Conservation (phyloP, 2,113 vertebrate genomes). For the Martes martes region DNA sequence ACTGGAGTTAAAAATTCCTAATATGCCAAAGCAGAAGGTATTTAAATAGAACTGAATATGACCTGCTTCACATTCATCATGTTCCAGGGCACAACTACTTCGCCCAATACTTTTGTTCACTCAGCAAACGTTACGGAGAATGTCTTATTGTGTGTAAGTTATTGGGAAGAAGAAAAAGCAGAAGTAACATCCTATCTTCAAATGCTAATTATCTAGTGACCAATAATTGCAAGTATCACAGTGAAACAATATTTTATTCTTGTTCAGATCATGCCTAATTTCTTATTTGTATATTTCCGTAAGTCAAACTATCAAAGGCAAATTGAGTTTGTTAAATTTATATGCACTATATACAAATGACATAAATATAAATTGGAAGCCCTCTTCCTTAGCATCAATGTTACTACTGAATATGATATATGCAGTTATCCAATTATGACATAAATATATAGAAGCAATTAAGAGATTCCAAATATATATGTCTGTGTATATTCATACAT, state of each 20-base stretch:
- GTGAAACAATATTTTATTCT: neutral
- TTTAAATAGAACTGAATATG: neutral
- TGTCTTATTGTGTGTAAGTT: neutral
- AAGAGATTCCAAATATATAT: neutral
- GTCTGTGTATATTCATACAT: too few species aligned
- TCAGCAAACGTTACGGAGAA: neutral
- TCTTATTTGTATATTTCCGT: neutral
- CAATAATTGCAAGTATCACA: neutral
- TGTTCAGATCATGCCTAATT: neutral
- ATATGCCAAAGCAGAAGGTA: neutral
- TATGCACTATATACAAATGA: neutral
- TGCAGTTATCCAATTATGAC: neutral
- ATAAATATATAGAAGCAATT: neutral
- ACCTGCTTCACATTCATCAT: neutral
- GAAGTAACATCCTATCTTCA: neutral
- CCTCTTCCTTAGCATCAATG: neutral
- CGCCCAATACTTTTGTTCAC: neutral
- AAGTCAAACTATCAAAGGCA: neutral
- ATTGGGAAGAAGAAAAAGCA: neutral
- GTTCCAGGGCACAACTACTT: neutral
- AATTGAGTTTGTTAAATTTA: neutral
- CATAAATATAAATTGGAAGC: neutral
- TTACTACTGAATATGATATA: neutral
- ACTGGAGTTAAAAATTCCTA: slow-evolving; percentile 4
- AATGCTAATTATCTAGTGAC: neutral